These are phyloP conservation scores for Anarhynchus alexandrinus DNA, from an alignment of 2,113 vertebrate genomes.

Conservation along the genomic window DNA sequence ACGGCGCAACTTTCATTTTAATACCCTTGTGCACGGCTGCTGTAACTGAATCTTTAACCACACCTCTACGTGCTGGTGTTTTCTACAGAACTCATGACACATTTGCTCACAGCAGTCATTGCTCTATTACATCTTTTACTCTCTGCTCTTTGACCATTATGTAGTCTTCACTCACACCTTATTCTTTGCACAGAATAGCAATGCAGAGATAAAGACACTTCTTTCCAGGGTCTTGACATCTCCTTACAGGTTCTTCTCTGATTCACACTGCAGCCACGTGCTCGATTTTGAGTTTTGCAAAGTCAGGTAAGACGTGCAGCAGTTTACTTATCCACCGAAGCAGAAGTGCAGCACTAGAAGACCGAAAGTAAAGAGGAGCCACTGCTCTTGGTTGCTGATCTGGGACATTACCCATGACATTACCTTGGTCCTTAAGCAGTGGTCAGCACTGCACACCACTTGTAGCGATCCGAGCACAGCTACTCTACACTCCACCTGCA, in stretches of 20 bases:
- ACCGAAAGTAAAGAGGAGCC: not conserved
- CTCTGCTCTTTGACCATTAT: not conserved
- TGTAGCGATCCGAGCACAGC: not conserved
- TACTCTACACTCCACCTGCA: not conserved
- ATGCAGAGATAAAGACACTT: not conserved
- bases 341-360: not conserved
- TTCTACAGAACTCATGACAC: not conserved
- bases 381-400: not conserved
- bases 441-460: not conserved
- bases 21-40: not conserved
- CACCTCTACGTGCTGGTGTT: not conserved
- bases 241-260: not conserved
- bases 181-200: not conserved
- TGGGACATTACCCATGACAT: rapidly evolving
- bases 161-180: not conserved
- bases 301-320: not conserved
- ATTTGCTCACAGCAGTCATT: not conserved
- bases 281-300: not conserved
- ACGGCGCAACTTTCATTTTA: not conserved
- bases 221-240: not conserved
- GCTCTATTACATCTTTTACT: not conserved
- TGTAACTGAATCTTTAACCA: not conserved
- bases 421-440: not conserved
- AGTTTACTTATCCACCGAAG: not conserved
- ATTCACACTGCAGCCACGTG: not conserved